Evolutionary conservation across 2,113 vertebrate genomes (phyloP).

Genomic region (Xiphophorus hellerii): DNA sequence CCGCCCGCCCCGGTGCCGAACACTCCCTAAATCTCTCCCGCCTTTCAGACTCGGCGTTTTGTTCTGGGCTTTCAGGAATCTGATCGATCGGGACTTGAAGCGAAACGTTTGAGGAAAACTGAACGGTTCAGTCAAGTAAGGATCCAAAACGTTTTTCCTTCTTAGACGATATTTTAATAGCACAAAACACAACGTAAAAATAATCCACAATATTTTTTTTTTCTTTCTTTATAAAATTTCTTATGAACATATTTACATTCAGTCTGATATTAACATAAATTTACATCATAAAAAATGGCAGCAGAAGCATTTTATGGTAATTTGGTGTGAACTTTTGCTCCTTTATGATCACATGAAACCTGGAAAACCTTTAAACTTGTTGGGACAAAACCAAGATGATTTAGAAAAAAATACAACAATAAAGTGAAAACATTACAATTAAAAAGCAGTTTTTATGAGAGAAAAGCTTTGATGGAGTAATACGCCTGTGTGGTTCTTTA

Average conservation of each 20-base stretch:
- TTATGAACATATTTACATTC: constrained; percentile 78
- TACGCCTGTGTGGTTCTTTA: too few species aligned
- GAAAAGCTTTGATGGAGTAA: too few species aligned
- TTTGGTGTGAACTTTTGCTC: constrained; percentile 71
- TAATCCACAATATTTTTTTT: constrained; percentile 56
- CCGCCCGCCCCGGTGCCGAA: constrained; percentile 16
- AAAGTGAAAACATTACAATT: too few species aligned
- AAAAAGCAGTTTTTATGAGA: too few species aligned
- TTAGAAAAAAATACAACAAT: too few species aligned
- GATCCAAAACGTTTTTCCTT: constrained; percentile 5
- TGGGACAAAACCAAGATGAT: background rate
- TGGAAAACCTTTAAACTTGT: constrained; percentile 19
- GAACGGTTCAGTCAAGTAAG: constrained; percentile 4
- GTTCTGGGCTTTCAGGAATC: constrained; percentile 49
- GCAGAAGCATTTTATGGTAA: constrained; percentile 47
- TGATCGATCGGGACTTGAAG: constrained; percentile 60
- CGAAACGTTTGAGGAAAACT: constrained; percentile 51
- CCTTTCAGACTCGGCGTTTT: constrained; percentile 38
- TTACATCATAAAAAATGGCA: constrained; percentile 57
- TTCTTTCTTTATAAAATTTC: constrained; percentile 60
- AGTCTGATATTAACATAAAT: constrained; percentile 52
- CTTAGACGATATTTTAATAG: constrained; percentile 65
- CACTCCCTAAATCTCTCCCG: constrained; percentile 64
- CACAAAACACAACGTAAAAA: constrained; percentile 64
- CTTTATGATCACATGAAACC: constrained; percentile 63